These are phyloP conservation scores for Struthio camelus DNA, from an alignment of 2,113 vertebrate species.

Conservation along the genomic window DNA sequence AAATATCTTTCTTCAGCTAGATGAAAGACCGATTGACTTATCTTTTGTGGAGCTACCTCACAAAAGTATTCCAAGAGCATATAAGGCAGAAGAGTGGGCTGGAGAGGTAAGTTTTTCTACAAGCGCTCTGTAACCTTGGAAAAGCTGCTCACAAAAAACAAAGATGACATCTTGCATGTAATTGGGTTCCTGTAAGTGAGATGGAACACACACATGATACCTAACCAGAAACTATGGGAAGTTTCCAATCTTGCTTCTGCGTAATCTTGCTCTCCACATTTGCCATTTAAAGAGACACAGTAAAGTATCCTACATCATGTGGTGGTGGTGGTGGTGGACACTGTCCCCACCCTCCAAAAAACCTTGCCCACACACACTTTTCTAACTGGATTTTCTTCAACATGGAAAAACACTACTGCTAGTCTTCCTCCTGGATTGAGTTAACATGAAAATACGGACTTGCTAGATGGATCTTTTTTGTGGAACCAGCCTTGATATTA, in stretches of 20 bases:
- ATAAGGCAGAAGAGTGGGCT: rapidly evolving
- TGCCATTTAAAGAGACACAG: neutral
- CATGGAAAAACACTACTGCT: neutral
- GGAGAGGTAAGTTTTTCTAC: neutral
- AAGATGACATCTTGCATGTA: neutral
- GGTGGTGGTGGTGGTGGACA: too few species aligned
- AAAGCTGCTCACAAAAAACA: neutral
- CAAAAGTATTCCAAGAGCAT: neutral
- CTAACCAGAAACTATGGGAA: neutral
- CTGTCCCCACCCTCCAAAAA: too few species aligned
- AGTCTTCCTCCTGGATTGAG: neutral
- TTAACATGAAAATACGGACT: neutral
- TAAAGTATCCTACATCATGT: too few species aligned
- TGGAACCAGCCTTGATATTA: neutral
- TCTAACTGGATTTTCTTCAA: neutral
- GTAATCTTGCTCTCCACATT: neutral
- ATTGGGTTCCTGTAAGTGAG: neutral
- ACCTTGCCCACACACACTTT: neutral
- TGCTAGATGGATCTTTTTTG: neutral
- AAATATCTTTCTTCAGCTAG: neutral
- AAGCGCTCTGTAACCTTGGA: neutral
- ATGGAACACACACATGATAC: neutral
- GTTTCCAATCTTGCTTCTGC: neutral
- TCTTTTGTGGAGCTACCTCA: neutral
- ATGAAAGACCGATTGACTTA: neutral